A percentile compares a stretch with the other conserved stretches of the same genome.
Conservation (phyloP, 2,888 invertebrate genomes). For the Lithophane leautieri region DNA sequence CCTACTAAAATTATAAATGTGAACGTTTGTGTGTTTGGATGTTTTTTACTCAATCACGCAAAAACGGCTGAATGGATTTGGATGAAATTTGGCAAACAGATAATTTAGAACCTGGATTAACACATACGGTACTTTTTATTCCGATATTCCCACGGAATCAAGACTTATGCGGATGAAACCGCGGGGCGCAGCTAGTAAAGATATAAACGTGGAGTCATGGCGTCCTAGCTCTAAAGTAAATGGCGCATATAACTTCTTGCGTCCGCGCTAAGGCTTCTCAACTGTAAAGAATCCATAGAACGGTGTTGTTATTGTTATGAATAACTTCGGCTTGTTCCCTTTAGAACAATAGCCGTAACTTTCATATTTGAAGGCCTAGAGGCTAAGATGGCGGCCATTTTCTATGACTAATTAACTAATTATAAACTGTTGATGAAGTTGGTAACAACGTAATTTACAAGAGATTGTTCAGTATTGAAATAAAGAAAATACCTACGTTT, state of each 20-base stretch:
- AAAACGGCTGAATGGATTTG: no score
- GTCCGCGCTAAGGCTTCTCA: slow-evolving; percentile 36
- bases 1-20: no score
- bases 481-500: background rate
- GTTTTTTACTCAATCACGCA: no score
- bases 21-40: no score
- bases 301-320: slow-evolving; percentile 30
- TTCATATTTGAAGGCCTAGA: slow-evolving; percentile 18
- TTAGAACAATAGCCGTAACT: slow-evolving; percentile 35
- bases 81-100: no score
- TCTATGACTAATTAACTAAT: slow-evolving; percentile 41
- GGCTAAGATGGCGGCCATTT: slow-evolving; percentile 13
- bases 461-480: background rate
- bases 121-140: no score
- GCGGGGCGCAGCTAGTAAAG: no score
- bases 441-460: background rate
- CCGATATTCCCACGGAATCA: no score
- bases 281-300: slow-evolving; percentile 39
- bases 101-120: no score
- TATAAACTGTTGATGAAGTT: slow-evolving; percentile 36
- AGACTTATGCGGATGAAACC: no score
- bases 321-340: slow-evolving; percentile 19
- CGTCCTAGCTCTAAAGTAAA: slow-evolving; percentile 31
- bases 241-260: slow-evolving; percentile 10
- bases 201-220: background rate